Evolutionary conservation across 2,113 vertebrate genomes (phyloP).

Genomic region (Hemichromis elongatus): DNA sequence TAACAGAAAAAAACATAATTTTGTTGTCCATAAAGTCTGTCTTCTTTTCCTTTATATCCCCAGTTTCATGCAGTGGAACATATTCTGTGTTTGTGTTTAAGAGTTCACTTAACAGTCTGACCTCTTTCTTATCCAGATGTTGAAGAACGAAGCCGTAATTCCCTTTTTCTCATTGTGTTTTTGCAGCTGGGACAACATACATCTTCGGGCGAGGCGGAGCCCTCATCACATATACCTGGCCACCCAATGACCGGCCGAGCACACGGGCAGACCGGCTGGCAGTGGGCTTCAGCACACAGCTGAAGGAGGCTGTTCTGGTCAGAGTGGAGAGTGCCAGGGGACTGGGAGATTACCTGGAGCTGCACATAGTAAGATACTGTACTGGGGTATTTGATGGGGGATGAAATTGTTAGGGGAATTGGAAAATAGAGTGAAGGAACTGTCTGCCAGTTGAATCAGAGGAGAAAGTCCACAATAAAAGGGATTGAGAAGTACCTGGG

Average conservation of each 20-base stretch:
- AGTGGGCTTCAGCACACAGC: slow-evolving; percentile 92
- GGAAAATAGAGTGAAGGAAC: background rate
- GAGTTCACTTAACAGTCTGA: background rate
- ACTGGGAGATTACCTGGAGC: slow-evolving; percentile 89
- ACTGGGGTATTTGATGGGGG: background rate
- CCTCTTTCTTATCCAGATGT: background rate
- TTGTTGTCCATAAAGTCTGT: background rate
- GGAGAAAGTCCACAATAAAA: background rate
- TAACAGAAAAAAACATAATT: background rate
- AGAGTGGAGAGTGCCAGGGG: slow-evolving; percentile 90
- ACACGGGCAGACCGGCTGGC: slow-evolving; percentile 92
- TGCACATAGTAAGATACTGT: slow-evolving; percentile 84
- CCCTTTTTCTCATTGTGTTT: slow-evolving; percentile 15
- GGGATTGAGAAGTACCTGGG: background rate
- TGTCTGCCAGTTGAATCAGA: background rate
- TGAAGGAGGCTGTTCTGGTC: slow-evolving; percentile 86
- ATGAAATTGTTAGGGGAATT: background rate
- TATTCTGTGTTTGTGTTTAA: background rate
- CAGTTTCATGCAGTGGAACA: background rate
- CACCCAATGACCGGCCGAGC: slow-evolving; percentile 91
- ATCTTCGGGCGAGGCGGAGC: slow-evolving; percentile 91
- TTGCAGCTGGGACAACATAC: slow-evolving; percentile 91
- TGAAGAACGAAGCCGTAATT: background rate
- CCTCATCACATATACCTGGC: slow-evolving; percentile 93
- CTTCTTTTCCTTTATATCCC: background rate